These are phyloP conservation scores for Porites divaricata DNA, from an alignment of 92 coral and sea anemone genomes.

Conservation along the genomic window DNA sequence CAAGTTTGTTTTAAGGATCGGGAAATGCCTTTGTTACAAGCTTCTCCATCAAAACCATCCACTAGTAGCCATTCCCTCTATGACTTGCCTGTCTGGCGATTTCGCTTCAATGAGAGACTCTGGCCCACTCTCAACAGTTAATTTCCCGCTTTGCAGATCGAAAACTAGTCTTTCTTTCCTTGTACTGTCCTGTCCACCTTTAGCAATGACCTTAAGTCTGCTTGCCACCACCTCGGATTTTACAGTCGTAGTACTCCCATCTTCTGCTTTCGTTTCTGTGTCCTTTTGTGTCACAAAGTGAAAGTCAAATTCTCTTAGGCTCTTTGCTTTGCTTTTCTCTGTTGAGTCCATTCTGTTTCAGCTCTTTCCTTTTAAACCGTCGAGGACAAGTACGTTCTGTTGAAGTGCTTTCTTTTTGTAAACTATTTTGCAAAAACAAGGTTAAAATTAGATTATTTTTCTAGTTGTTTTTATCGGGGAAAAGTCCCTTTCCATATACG, in stretches of 20 bases:
- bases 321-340: neutral
- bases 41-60: slow-evolving; percentile 35
- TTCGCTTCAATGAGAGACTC: neutral
- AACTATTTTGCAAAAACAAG: neutral
- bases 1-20: too few species aligned
- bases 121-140: slow-evolving; percentile 30
- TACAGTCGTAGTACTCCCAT: neutral
- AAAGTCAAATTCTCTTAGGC: slow-evolving; percentile 24
- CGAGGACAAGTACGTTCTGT: neutral
- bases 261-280: slow-evolving; percentile 13
- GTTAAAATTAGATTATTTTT: neutral
- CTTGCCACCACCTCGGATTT: slow-evolving; percentile 25
- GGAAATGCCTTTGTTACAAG: neutral
- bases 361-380: neutral
- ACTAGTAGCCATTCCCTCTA: slow-evolving; percentile 47
- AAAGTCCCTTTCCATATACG: neutral
- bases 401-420: neutral
- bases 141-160: slow-evolving; percentile 50
- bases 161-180: slow-evolving; percentile 38
- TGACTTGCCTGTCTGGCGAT: slow-evolving; percentile 10
- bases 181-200: neutral
- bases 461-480: neutral
- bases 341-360: neutral
- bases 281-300: slow-evolving; percentile 3
- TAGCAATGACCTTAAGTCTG: slow-evolving; percentile 5